Evolutionary conservation across 2,888 invertebrate genomes (phyloP), one percentile per base, ranked within the genome.

Genomic region (Bellardia pandia): DNA sequence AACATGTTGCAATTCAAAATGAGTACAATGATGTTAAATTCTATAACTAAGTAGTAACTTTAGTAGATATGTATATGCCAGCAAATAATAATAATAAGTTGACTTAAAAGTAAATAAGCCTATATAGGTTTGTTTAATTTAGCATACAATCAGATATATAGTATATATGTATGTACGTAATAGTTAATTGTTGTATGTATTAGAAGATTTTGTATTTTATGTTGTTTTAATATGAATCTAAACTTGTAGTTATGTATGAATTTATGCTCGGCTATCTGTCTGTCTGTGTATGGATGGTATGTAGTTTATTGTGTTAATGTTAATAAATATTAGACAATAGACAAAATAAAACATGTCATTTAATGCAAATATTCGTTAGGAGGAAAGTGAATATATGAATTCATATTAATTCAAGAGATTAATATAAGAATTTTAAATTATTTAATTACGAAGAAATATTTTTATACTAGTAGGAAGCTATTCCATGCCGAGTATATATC

Each of bases 261-360:
- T 56, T 37, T 62, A 62, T 4, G 58, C 14, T 3, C 33, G 60
- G 40, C n/a, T 40, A 8, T 71, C 42, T 71, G 77, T 81, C 86
- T 90, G 30, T 56, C 3, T 42, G 69, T 68, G 11, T 58, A 45
- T 42, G n/a, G 30, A 11, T 60, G 42, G 58, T 40, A 53, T 77
- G 87, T 91, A 89, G 90, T 90, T 91, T 88, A 91, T 90, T 91
- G 90, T 90, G 90, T 90, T 74, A 84, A 69, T 80, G 74, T 74
- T 69, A 51, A 56, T 69, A 40, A 53, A 75, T 69, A 72, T 56
- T 66, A 37, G 2, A 77, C 56, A 72, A 72, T 16, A 30, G 40
- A 58, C 58, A 76, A 66, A 42, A 75, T 58, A 51, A 45, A 53
- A 48, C 45, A 79, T 42, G 53, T 42, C 37, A 42, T 60, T 60